Evolutionary conservation across 2,797 vertebrate genomes (phyloP).

Genomic region (Epinephelus awoara): DNA sequence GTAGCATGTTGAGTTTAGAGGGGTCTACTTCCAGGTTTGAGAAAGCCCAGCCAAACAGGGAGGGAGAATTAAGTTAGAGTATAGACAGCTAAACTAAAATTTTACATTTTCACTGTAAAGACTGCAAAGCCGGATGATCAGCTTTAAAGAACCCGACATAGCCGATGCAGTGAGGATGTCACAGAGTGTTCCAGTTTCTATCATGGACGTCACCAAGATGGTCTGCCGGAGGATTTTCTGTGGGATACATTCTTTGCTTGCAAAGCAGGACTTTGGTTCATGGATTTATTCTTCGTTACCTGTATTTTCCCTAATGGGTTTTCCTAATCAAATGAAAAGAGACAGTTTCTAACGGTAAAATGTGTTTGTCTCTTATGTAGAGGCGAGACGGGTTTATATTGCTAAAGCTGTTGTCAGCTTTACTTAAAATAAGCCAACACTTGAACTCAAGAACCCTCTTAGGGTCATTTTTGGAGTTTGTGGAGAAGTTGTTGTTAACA

Average conservation of each 20-base stretch:
- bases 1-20: not conserved
- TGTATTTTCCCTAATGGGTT: not conserved
- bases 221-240: not conserved
- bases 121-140: not conserved
- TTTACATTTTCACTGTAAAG: not conserved
- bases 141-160: not conserved
- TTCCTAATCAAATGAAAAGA: not conserved
- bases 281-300: not conserved
- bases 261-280: not conserved
- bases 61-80: too few species aligned
- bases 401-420: not conserved
- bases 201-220: too few species aligned
- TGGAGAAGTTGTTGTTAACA: not conserved
- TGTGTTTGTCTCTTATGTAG: not conserved
- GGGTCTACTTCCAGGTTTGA: not conserved
- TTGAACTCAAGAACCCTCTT: not conserved
- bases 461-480: not conserved
- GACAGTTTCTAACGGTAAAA: not conserved
- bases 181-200: not conserved
- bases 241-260: not conserved
- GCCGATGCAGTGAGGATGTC: not conserved
- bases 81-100: not conserved
- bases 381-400: not conserved
- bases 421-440: not conserved
- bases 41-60: not conserved